These are phyloP conservation scores for Parazoanthus atlanticus DNA, from an alignment of 92 coral and sea anemone species.

Conservation along the genomic window DNA sequence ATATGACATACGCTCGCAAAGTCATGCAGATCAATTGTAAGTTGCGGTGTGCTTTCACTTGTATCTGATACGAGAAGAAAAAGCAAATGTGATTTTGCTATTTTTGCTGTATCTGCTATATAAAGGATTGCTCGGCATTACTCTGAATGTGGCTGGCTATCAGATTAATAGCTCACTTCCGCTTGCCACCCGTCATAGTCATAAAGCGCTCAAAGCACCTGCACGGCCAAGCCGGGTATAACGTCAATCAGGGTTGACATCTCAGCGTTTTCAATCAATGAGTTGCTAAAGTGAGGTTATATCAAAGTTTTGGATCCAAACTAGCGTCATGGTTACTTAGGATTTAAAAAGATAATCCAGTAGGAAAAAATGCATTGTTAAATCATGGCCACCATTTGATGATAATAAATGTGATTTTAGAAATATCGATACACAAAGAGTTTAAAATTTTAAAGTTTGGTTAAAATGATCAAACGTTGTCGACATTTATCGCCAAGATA, in stretches of 20 bases:
- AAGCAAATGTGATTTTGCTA: not conserved
- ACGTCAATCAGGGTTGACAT: slow-evolving; percentile 1
- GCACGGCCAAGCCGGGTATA: not conserved
- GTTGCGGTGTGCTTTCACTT: not conserved
- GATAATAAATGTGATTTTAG: not conserved
- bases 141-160: slow-evolving; percentile 6
- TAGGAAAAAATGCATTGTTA: not conserved
- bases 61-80: not conserved
- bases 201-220: slow-evolving; percentile 22
- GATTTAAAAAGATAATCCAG: not conserved
- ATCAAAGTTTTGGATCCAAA: not conserved
- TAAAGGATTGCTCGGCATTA: not conserved
- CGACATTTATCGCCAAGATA: not conserved
- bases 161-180: slow-evolving; percentile 18
- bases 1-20: not conserved
- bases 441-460: not conserved
- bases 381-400: not conserved
- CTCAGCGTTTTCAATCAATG: not conserved
- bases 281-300: not conserved
- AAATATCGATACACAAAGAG: too few relatives aligned
- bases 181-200: not conserved
- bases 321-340: not conserved
- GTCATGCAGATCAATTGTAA: not conserved
- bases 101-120: not conserved
- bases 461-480: not conserved